Conservation (phyloP, 2,113 vertebrate genomes). For the Trematomus loennbergii region DNA sequence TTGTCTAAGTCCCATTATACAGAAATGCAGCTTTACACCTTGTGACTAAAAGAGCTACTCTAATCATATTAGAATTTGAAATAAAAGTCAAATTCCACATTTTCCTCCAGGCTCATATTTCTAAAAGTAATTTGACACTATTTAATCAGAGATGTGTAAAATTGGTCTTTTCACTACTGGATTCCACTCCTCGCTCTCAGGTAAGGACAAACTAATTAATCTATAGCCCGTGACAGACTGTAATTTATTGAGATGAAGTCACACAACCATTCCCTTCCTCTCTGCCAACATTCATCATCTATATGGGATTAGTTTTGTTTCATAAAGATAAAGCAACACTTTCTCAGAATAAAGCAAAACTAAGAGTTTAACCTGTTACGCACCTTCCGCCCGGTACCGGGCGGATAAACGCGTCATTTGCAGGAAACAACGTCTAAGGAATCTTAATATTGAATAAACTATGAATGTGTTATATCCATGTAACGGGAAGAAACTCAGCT, state of each 20-base stretch:
- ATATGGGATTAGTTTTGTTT: too few relatives aligned
- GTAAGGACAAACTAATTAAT: conserved; percentile 71
- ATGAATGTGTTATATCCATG: too few relatives aligned
- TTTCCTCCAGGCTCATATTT: conserved; percentile 46
- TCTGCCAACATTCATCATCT: conserved; percentile 22
- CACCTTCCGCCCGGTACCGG: too few relatives aligned
- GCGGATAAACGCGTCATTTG: too few relatives aligned
- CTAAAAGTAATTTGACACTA: conserved; percentile 58
- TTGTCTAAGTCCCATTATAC: conserved; percentile 8
- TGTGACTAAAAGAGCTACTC: not conserved
- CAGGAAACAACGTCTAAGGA: too few relatives aligned
- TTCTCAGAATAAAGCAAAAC: too few relatives aligned
- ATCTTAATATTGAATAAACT: too few relatives aligned
- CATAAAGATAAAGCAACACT: too few relatives aligned
- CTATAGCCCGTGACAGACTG: conserved; percentile 57
- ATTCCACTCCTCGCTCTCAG: conserved; percentile 59
- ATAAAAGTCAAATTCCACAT: conserved; percentile 17
- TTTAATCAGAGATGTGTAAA: conserved; percentile 70
- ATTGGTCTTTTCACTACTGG: conserved; percentile 50
- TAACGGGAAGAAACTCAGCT: too few relatives aligned
- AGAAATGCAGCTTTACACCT: conserved; percentile 20
- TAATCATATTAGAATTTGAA: not conserved
- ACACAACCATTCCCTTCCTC: conserved; percentile 17
- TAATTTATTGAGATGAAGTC: conserved; percentile 59
- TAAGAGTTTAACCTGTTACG: too few relatives aligned